Base-by-base conservation (phyloP, 23 tunicate genomes). In the Trididemnum clinides region DNA sequence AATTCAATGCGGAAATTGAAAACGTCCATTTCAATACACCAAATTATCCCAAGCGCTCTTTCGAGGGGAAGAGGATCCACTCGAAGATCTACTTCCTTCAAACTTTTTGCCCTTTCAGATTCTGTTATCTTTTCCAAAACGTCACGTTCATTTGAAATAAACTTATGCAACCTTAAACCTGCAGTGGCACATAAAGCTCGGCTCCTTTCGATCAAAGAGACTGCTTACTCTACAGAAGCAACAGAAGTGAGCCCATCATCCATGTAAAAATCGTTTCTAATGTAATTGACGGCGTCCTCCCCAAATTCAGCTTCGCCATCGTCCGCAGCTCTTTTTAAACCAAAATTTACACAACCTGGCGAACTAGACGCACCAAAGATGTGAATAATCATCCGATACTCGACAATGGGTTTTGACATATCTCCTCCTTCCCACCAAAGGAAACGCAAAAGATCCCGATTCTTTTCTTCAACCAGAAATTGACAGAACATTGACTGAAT, bases 171-270 rank as follows among this genome's bases (percentile, higher is more conserved):
- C n/a, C n/a, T n/a, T n/a, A n/a, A n/a, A n/a, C n/a, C n/a, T n/a
- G n/a, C n/a, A n/a, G n/a, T n/a, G n/a, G n/a, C n/a, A n/a, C n/a
- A n/a, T n/a, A n/a, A n/a, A n/a, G n/a, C n/a, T n/a, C 54, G 15
- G n/a, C 70, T 62, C 5, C 70, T 22, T 62, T 20, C 6, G 6
- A 62, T 18, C 15, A 71, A 30, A 30, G 18, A 15, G 12, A 71
- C 21, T 27, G 39, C 77, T 23, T 32, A 15, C 5, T 71, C 39
- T 5, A 23, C 39, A 7, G 38, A 12, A 31, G 77, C 39, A 15
- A 71, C 77, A 6, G 77, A 71, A 33, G 39, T 71, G 6, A 71
- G n/a, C 6, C 77, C 77, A 71, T 71, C 77, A 30, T 71, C 77
- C 5, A 71, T 39, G n/a, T 71, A 71, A 71, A 71, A 71, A 21